Percentiles rank a stretch among this genome's conserved stretches.
Conservation (phyloP, 2,113 vertebrate genomes). For the Struthio camelus region DNA sequence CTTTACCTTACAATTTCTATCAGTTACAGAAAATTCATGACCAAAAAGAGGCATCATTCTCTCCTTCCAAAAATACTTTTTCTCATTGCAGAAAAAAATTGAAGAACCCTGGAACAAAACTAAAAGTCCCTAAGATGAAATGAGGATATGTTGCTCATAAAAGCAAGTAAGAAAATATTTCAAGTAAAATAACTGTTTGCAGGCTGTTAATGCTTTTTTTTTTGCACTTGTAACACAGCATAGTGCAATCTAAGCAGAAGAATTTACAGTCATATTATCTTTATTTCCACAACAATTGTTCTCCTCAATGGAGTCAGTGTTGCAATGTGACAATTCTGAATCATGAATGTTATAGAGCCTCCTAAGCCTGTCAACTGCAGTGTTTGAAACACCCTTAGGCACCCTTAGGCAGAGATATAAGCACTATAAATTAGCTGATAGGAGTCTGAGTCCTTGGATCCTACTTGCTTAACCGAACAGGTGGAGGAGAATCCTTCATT, state of each 20-base stretch:
- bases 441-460: background rate
- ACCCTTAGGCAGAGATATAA: background rate
- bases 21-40: background rate
- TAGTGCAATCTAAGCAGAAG: background rate
- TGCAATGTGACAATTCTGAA: background rate
- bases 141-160: background rate
- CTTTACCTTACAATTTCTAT: background rate
- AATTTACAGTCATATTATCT: background rate
- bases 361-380: background rate
- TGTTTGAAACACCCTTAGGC: background rate
- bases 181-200: background rate
- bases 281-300: background rate
- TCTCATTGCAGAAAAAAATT: background rate
- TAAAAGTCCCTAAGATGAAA: background rate
- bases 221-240: background rate
- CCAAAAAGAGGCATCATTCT: background rate
- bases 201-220: background rate
- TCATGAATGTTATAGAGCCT: background rate
- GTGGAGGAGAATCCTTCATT: fast-evolving
- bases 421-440: background rate
- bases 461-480: background rate
- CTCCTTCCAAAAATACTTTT: background rate
- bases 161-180: background rate
- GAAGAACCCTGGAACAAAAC: background rate
- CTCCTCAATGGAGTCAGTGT: background rate